These are phyloP conservation scores for Cremastobaeus sp. DNA, from an alignment of 2,888 invertebrate species.

Conservation along the genomic window DNA sequence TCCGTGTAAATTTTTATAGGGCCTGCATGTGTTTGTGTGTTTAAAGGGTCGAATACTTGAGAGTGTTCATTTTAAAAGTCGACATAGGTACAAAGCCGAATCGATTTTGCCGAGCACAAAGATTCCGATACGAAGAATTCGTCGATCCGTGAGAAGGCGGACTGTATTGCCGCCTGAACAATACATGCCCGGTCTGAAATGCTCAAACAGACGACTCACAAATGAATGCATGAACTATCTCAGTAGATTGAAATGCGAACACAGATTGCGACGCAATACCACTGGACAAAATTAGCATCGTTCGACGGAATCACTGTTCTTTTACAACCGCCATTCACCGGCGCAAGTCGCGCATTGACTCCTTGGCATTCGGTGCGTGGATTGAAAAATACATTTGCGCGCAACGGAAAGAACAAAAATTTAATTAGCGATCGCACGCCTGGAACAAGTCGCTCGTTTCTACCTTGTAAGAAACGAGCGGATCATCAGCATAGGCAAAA, in stretches of 20 bases:
- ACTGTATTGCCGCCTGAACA: conserved; percentile 55
- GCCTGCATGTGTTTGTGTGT: too few relatives aligned
- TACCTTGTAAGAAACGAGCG: background rate
- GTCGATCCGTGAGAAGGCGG: conserved; percentile 57
- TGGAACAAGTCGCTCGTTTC: too few relatives aligned
- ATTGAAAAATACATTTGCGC: conserved; percentile 43
- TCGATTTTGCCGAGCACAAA: conserved; percentile 54
- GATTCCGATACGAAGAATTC: conserved; percentile 58
- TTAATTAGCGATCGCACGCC: background rate
- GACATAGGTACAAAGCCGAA: conserved; percentile 49
- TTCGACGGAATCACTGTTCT: conserved; percentile 51
- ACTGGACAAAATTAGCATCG: conserved; percentile 58
- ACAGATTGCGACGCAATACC: conserved; percentile 54
- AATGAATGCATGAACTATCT: conserved; percentile 60
- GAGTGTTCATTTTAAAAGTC: conserved; percentile 48
- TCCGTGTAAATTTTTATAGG: too few relatives aligned
- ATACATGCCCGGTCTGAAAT: conserved; percentile 56
- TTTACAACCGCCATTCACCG: conserved; percentile 53
- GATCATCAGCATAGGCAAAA: too few relatives aligned
- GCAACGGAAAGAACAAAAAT: background rate
- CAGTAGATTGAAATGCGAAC: conserved; percentile 59
- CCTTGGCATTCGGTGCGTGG: conserved; percentile 24
- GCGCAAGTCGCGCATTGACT: conserved; percentile 37
- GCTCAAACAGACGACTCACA: conserved; percentile 60
- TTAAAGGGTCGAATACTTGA: conserved; percentile 9